Conservation (phyloP, 2,888 invertebrate genomes). For the Hyppa rectilinea region DNA sequence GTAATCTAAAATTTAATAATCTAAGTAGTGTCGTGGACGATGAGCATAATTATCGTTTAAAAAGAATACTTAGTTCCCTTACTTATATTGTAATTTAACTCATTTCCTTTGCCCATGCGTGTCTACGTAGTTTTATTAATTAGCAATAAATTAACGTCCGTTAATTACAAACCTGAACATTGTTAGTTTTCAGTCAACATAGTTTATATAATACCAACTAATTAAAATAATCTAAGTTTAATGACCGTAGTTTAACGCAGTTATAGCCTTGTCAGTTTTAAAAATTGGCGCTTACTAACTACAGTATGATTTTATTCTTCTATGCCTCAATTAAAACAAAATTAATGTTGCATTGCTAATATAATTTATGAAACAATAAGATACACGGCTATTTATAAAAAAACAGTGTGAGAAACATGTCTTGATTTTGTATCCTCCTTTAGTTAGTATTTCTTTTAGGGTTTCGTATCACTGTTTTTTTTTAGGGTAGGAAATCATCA, state of each 20-base stretch:
- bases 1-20: too few relatives aligned
- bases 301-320: not conserved
- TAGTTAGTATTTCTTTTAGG: too few relatives aligned
- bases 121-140: not conserved
- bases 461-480: too few relatives aligned
- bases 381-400: too few relatives aligned
- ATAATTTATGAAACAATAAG: too few relatives aligned
- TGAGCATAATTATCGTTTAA: not conserved
- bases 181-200: not conserved
- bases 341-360: too few relatives aligned
- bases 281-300: not conserved
- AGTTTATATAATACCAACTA: not conserved
- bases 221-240: constrained; percentile 6
- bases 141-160: not conserved
- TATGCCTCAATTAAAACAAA: too few relatives aligned
- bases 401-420: too few relatives aligned
- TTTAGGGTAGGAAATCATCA: too few relatives aligned
- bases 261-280: not conserved
- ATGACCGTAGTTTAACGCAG: too few relatives aligned
- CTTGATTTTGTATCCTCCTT: too few relatives aligned
- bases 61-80: not conserved
- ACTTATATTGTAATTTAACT: constrained; percentile 5
- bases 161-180: not conserved
- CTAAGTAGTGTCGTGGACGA: not conserved
- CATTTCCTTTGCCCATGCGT: constrained; percentile 1